These are phyloP conservation scores for Dimorphilus gyrociliatus DNA, from an alignment of 2,888 invertebrate species.

Conservation along the genomic window DNA sequence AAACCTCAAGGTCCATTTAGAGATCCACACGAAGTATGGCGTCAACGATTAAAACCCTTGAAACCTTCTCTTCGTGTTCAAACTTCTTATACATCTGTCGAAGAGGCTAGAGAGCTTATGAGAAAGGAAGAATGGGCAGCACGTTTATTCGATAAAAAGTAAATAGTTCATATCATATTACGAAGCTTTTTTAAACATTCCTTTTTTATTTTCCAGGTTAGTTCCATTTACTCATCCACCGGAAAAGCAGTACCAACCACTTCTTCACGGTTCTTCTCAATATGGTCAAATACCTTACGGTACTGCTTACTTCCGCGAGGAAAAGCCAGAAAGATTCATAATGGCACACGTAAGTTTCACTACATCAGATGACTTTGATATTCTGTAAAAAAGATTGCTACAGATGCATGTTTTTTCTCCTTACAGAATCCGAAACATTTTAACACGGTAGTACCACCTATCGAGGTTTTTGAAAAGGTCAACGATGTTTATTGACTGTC, in stretches of 20 bases:
- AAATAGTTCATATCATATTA: slow-evolving; percentile 9
- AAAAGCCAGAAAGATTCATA: slow-evolving; percentile 18
- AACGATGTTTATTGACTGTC: slow-evolving; percentile 34
- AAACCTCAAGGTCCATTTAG: slow-evolving; percentile 32
- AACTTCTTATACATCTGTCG: slow-evolving; percentile 28
- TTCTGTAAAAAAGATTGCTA: not conserved
- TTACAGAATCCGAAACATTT: no score
- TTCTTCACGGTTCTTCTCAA: slow-evolving; percentile 24
- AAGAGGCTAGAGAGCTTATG: slow-evolving; percentile 27
- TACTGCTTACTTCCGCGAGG: slow-evolving; percentile 28
- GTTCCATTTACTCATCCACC: slow-evolving; percentile 20
- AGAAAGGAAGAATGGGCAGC: slow-evolving; percentile 32
- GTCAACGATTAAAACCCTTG: slow-evolving; percentile 32
- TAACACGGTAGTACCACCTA: slow-evolving; percentile 31
- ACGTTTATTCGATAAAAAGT: slow-evolving; percentile 31
- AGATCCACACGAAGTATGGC: slow-evolving; percentile 27
- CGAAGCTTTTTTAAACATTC: not conserved
- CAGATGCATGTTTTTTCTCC: no score
- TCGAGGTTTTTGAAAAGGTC: slow-evolving; percentile 33
- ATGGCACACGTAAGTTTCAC: slow-evolving; percentile 16
- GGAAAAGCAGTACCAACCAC: slow-evolving; percentile 17
- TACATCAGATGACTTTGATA: no score
- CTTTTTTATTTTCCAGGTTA: slow-evolving; percentile 17
- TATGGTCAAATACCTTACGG: slow-evolving; percentile 29
- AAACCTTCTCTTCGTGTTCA: slow-evolving; percentile 29